phyloP scores from a whole-genome alignment of 92 coral and sea anemone genomes.

The Desmophyllum pertusum region DNA sequence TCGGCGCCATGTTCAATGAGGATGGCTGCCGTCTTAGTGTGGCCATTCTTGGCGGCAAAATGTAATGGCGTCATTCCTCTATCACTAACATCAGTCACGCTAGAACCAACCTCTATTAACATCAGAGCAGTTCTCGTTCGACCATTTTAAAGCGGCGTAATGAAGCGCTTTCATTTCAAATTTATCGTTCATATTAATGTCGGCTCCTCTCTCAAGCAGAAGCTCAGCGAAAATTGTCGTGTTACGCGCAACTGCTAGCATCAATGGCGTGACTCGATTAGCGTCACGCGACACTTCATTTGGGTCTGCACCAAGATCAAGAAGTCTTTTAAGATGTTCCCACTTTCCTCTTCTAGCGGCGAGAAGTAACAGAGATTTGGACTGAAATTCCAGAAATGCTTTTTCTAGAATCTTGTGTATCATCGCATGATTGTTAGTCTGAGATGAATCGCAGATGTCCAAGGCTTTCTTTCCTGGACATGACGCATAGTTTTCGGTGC shows the following conservation, averaged over 20 bases:
- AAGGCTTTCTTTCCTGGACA: conserved; percentile 29
- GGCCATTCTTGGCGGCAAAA: conserved; percentile 70
- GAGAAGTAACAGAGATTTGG: conserved; percentile 44
- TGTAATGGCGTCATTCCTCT: conserved; percentile 78
- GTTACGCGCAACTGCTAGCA: conserved; percentile 71
- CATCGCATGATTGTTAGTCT: conserved; percentile 22
- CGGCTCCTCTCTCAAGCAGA: conserved; percentile 71
- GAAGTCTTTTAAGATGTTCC: conserved; percentile 58
- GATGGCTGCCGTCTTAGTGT: conserved; percentile 64
- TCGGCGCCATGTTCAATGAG: conserved; percentile 74
- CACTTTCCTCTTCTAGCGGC: conserved; percentile 55
- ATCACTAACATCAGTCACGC: conserved; percentile 66
- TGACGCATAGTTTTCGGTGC: conserved; percentile 5
- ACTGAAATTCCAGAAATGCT: conserved; percentile 45
- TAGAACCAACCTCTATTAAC: conserved; percentile 70
- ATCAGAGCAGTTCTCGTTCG: conserved; percentile 58
- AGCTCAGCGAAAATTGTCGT: conserved; percentile 64
- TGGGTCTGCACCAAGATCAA: conserved; percentile 64
- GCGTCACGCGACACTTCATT: conserved; percentile 44
- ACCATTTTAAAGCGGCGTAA: conserved; percentile 74
- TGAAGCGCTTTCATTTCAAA: conserved; percentile 72
- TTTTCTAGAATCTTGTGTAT: conserved; percentile 46
- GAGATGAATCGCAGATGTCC: conserved; percentile 19
- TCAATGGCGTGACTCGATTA: conserved; percentile 64
- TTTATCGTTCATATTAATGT: conserved; percentile 62